These are phyloP conservation scores for Phalloptychus januarius DNA, from an alignment of 2,797 vertebrate species.

Conservation along the genomic window DNA sequence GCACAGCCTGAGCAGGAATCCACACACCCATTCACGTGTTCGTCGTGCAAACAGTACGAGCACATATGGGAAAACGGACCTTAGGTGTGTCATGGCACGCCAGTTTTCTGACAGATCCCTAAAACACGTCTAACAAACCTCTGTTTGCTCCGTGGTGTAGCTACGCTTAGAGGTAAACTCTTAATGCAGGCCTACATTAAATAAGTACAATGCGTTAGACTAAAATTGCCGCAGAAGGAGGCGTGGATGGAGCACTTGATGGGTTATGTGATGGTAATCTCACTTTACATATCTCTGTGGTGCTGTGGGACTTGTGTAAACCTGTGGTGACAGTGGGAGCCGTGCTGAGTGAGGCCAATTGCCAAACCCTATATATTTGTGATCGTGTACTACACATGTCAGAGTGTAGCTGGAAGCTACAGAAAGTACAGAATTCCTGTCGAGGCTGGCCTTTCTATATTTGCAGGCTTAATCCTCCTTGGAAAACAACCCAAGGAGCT, in stretches of 20 bases:
- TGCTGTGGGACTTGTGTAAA: constrained; percentile 54
- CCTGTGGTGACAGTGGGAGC: constrained; percentile 28
- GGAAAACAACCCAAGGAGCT: constrained; percentile 21
- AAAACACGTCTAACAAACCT: constrained; percentile 9
- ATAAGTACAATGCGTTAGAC: background rate
- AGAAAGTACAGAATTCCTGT: constrained; percentile 50
- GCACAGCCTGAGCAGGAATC: constrained; percentile 3
- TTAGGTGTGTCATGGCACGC: constrained; percentile 16
- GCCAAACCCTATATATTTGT: constrained; percentile 30
- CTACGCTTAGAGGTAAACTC: background rate
- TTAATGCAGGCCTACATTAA: background rate
- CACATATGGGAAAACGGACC: background rate
- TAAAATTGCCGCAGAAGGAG: background rate
- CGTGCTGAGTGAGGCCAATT: constrained; percentile 27
- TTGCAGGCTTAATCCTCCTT: constrained; percentile 46
- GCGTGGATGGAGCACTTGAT: background rate
- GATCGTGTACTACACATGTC: constrained; percentile 23
- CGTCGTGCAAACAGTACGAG: background rate
- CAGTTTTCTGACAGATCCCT: constrained; percentile 37
- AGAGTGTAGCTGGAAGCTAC: constrained; percentile 28
- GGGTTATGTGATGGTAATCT: constrained; percentile 32
- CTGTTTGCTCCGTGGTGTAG: background rate
- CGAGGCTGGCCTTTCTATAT: constrained; percentile 18
- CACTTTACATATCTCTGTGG: constrained; percentile 13
- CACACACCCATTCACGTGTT: background rate